Base-by-base conservation (phyloP, 2,113 vertebrate genomes). In the Murina feae region DNA sequence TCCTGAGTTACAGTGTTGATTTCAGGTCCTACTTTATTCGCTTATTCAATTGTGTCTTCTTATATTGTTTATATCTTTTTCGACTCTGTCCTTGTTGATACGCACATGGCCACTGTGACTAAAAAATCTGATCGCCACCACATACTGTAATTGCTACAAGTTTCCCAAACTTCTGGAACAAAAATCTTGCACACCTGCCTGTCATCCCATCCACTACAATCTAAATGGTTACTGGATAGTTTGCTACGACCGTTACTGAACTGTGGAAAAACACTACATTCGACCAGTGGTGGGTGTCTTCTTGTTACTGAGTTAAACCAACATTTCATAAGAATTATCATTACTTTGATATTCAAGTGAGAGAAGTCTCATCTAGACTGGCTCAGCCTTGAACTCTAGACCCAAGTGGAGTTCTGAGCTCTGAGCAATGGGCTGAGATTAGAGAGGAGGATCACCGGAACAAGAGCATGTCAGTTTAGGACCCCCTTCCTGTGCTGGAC, bases 41-140 rank as follows among this genome's bases (percentile, higher is more conserved):
- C 3, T 79, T n/a, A 47, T 78, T 79, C 99, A 69, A 99, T 96
- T 83, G 37, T 99, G 98, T 95, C 98, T 99, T 98, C 99, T 99
- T 7, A 99, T 99, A 98, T 99, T 99, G 97, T 99, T 99, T 87
- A 99, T 99, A 96, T 99, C 99, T 97, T 99, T 99, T 97, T 99
- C 99, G 86, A 99, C 99, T 98, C 99, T 98, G 96, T 99, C 99
- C 99, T 99, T 99, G 97, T 99, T 99, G 88, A 99, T 98, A 91
- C 99, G 98, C 95, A 99, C 98, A 42, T 99, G 99, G 47, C 99
- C 99, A 74, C 98, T 99, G 69, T 99, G 99, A 97, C 99, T 99
- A 49, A 99, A 99, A 86, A 99, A 99, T 99, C 98, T 99, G 98
- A 92, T 68, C 99, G 89, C 99, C 98, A 95, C 99, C 98, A 39